These are phyloP conservation scores for Zaprionus kolodkinae DNA, from an alignment of 1,140 invertebrate genomes.

Conservation along the genomic window DNA sequence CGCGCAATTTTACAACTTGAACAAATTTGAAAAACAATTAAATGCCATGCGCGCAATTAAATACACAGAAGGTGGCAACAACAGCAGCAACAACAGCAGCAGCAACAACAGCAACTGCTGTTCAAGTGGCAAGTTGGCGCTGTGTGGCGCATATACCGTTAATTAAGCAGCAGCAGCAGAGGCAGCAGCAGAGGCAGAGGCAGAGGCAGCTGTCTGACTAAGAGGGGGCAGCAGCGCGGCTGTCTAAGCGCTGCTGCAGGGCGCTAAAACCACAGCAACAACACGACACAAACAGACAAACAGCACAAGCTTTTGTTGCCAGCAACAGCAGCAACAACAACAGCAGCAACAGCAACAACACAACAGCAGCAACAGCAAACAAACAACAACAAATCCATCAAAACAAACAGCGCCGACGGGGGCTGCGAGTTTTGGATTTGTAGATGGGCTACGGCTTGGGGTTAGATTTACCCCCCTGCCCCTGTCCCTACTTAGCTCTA, in stretches of 20 bases:
- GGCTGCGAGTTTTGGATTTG: constrained; percentile 1
- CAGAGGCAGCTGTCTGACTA: constrained; percentile 16
- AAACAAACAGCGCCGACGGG: constrained; percentile 73
- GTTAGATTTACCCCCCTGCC: constrained; percentile 28
- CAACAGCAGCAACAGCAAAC: constrained; percentile 12
- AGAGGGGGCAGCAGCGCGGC: not conserved
- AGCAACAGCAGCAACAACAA: not conserved
- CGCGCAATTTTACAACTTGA: constrained; percentile 74
- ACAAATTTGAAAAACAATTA: constrained; percentile 83
- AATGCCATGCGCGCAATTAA: constrained; percentile 83
- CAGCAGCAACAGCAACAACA: not conserved
- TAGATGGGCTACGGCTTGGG: constrained; percentile 46
- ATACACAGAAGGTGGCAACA: constrained; percentile 81
- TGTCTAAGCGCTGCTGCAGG: constrained; percentile 52
- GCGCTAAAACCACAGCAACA: constrained; percentile 51
- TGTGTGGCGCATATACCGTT: constrained; percentile 62
- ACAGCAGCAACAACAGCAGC: constrained; percentile 35
- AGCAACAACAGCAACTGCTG: constrained; percentile 35
- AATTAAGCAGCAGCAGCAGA: constrained; percentile 73
- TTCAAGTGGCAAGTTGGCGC: constrained; percentile 67
- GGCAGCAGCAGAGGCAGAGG: constrained; percentile 16
- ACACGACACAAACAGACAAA: constrained; percentile 77
- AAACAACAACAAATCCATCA: constrained; percentile 77
- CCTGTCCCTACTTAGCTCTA: too few relatives aligned
- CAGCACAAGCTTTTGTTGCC: constrained; percentile 62